Evolutionary conservation across 2,888 invertebrate genomes (phyloP), one percentile per base, ranked within the genome.

Genomic region (Agrilus cyanescens): DNA sequence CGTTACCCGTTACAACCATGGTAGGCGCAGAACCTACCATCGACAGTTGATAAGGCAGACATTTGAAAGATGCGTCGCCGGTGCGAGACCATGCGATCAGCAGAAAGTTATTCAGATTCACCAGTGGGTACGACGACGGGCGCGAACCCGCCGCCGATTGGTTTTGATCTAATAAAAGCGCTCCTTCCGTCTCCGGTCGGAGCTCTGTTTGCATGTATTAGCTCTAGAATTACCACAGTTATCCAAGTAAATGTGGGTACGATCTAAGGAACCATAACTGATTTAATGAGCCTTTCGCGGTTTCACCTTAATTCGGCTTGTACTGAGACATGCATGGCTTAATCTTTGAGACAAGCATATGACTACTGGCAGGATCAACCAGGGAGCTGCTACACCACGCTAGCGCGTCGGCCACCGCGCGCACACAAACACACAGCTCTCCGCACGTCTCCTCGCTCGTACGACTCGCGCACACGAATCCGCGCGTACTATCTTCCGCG

Each of bases 1-100:
- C 76, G 77, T 78, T 75, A 79, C 76, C 57, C 75, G 76, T 79
- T 69, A 72, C 70, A 68, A 74, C 75, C 76, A 77, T 74, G 76
- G 75, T 75, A 76, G 74, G 70, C 76, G 65, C 67, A 69, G 71
- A 73, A 69, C 70, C 72, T 75, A 76, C 76, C 75, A 73, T 76
- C 76, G 70, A 73, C 66, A 75, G 73, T 73, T 75, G 76, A 76
- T 76, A 76, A 70, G 76, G 74, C 76, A 77, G 75, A 75, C 70
- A 76, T 71, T 75, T 74, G 72, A 75, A 74, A 70, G 73, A 72
- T 68, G 64, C 69, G 71, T 72, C 72, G 70, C 70, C 71, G 69
- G 70, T 65, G 61, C 70, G 54, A 62, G 64, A 59, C 65, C 63
- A 54, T 64, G 63, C 67, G 62, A 64, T 61, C 59, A 52, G 59